phyloP scores from a whole-genome alignment of 2,113 vertebrate genomes.

The Aegypius monachus region DNA sequence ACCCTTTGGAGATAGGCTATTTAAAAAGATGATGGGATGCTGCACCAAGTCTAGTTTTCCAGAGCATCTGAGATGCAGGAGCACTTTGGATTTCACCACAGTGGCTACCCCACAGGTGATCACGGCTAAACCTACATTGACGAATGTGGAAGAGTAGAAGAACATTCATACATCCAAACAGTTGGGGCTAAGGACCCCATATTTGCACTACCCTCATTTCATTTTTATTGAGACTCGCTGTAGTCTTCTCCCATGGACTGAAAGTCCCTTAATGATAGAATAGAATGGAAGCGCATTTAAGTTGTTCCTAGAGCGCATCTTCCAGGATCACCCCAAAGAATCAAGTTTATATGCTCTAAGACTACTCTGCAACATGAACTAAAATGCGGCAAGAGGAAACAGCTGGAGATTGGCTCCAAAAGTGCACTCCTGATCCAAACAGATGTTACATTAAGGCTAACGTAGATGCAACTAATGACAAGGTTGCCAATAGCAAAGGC shows the following conservation, averaged over 20 bases:
- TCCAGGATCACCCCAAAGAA: not conserved
- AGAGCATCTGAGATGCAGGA: not conserved
- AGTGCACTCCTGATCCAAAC: not conserved
- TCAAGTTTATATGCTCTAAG: not conserved
- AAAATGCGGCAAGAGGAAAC: not conserved
- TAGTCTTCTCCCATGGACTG: not conserved
- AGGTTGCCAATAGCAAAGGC: not conserved
- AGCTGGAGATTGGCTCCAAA: not conserved
- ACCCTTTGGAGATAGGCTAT: not conserved
- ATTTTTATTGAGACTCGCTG: not conserved
- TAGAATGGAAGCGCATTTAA: not conserved
- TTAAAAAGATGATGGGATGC: not conserved
- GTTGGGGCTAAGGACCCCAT: not conserved
- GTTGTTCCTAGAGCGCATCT: not conserved
- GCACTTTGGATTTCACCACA: not conserved
- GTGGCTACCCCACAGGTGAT: not conserved
- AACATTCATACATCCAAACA: not conserved
- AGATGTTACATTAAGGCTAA: not conserved
- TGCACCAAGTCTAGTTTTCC: not conserved
- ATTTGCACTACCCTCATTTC: not conserved
- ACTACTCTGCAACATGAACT: not conserved
- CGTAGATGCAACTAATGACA: rapidly evolving
- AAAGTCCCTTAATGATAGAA: not conserved
- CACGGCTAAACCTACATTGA: not conserved
- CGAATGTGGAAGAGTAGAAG: not conserved